phyloP scores from a whole-genome alignment of 2,113 vertebrate species.

The Sarotherodon lohbergeri region DNA sequence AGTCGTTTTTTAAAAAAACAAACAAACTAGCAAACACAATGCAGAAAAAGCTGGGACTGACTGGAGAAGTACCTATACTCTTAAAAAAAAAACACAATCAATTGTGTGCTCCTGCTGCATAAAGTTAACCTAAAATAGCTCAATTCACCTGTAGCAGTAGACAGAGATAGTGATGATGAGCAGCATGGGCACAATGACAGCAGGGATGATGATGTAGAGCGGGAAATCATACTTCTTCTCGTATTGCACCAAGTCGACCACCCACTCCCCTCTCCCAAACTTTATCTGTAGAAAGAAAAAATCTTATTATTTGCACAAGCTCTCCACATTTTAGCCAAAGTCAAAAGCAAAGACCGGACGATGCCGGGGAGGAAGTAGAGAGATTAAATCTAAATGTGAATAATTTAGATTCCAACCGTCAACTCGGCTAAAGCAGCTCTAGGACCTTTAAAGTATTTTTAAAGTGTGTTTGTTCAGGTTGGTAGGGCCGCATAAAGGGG shows the following conservation, averaged over 20 bases:
- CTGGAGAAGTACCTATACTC: neutral
- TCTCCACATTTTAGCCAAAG: neutral
- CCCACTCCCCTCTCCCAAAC: slow-evolving; percentile 89
- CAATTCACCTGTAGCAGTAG: slow-evolving; percentile 89
- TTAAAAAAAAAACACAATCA: neutral
- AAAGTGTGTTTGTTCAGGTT: neutral
- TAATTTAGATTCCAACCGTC: neutral
- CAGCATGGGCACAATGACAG: slow-evolving; percentile 90
- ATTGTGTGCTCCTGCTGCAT: neutral
- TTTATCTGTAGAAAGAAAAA: slow-evolving; percentile 77
- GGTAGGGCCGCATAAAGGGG: neutral
- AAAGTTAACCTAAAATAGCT: neutral
- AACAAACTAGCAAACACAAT: neutral
- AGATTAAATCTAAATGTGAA: neutral
- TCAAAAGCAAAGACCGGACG: neutral
- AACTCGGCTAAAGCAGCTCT: neutral
- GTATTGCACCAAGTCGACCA: slow-evolving; percentile 85
- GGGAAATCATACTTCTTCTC: slow-evolving; percentile 81
- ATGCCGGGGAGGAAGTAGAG: neutral
- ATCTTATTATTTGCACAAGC: neutral
- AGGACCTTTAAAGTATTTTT: neutral
- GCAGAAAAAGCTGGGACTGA: neutral
- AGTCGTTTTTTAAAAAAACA: neutral
- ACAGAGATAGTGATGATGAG: slow-evolving; percentile 81
- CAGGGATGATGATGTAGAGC: slow-evolving; percentile 88